Evolutionary conservation across 2,113 vertebrate species (phyloP).

Genomic region (Gambusia affinis): DNA sequence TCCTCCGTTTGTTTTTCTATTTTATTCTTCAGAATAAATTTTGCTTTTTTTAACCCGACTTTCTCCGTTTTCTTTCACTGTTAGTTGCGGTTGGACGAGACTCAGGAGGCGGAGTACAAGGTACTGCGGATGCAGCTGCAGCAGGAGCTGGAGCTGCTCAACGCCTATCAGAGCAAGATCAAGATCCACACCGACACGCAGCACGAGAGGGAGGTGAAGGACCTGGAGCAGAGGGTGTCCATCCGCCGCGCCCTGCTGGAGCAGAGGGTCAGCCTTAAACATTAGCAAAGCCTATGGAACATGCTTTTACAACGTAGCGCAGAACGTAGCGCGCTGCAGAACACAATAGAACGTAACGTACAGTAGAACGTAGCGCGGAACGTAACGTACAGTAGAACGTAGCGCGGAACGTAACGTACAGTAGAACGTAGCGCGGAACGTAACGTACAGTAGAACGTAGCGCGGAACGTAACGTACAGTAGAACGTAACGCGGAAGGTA

Average conservation of each 20-base stretch:
- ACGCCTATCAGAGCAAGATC: slow-evolving; percentile 95
- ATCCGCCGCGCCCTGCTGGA: slow-evolving; percentile 90
- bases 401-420: too few relatives aligned
- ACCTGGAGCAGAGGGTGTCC: slow-evolving; percentile 92
- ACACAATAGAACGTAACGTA: too few relatives aligned
- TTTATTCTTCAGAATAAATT: not conserved
- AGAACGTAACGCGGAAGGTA: too few relatives aligned
- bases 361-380: too few relatives aligned
- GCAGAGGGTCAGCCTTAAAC: slow-evolving; percentile 82
- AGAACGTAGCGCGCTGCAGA: too few relatives aligned
- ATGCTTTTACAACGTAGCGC: not conserved
- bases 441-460: too few relatives aligned
- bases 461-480: too few relatives aligned
- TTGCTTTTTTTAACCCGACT: slow-evolving; percentile 1
- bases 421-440: too few relatives aligned
- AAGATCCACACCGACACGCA: slow-evolving; percentile 92
- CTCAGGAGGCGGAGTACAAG: slow-evolving; percentile 91
- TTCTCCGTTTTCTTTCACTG: not conserved
- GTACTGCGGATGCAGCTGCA: slow-evolving; percentile 91
- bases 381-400: too few relatives aligned
- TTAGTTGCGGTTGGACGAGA: slow-evolving; percentile 90
- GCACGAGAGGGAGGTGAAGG: slow-evolving; percentile 88
- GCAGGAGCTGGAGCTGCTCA: slow-evolving; percentile 91
- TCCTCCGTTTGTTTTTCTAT: too few relatives aligned
- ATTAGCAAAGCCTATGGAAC: not conserved